Evolutionary conservation across 1,140 invertebrate genomes (phyloP).

Genomic region (Lepidurus couesii): DNA sequence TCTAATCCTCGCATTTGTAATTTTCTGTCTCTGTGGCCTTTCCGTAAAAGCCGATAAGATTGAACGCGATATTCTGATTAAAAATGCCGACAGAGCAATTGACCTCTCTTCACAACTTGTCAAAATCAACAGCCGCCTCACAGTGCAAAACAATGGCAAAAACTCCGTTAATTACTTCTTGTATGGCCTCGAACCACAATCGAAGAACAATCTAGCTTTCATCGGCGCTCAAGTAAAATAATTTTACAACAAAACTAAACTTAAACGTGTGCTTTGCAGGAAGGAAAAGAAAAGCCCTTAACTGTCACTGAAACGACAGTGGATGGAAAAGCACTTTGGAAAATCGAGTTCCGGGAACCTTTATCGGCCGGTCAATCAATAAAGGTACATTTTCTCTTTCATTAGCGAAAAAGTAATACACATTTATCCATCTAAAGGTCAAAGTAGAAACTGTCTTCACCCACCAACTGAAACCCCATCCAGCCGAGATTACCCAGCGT

Average conservation of each 20-base stretch:
- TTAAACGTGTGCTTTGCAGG: conserved; percentile 33
- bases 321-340: conserved; percentile 52
- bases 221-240: conserved; percentile 55
- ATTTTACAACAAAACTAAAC: not conserved
- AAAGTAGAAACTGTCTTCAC: conserved; percentile 70
- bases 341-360: conserved; percentile 57
- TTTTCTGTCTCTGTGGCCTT: not conserved
- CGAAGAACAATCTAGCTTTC: conserved; percentile 62
- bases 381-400: conserved; percentile 42
- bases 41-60: not conserved
- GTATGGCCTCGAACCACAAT: conserved; percentile 60
- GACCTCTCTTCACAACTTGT: conserved; percentile 83
- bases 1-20: not conserved
- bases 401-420: not conserved
- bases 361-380: conserved; percentile 55
- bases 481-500: conserved; percentile 77
- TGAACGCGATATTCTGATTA: conserved; percentile 39
- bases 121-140: conserved; percentile 70
- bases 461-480: conserved; percentile 72
- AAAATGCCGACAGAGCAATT: conserved; percentile 76
- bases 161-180: conserved; percentile 61
- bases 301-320: conserved; percentile 53
- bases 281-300: conserved; percentile 50
- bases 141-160: conserved; percentile 72
- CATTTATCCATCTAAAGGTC: conserved; percentile 42